Evolutionary conservation across 1,140 invertebrate species (phyloP).

Genomic region (Listronotus oregonensis): DNA sequence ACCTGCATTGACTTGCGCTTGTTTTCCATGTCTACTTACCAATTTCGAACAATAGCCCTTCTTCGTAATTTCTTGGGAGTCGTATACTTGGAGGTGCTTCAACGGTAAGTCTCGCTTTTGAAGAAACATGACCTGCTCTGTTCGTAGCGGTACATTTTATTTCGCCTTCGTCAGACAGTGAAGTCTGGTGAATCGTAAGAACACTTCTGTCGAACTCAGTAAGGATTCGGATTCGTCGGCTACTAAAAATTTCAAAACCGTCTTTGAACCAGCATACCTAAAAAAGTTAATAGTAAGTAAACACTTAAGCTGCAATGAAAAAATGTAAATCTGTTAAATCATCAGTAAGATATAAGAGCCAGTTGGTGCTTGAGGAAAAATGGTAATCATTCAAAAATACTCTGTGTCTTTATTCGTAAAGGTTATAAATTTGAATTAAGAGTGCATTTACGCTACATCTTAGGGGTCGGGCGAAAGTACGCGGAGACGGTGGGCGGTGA

Average conservation of each 20-base stretch:
- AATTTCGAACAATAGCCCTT: conserved; percentile 61
- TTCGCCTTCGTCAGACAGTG: conserved; percentile 81
- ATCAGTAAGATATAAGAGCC: too few relatives aligned
- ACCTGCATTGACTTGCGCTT: too few relatives aligned
- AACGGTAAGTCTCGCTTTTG: conserved; percentile 72
- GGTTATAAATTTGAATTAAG: too few relatives aligned
- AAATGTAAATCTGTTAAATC: neutral
- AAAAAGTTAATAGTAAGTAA: conserved; percentile 3
- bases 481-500: too few relatives aligned
- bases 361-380: too few relatives aligned
- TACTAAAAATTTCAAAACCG: conserved; percentile 83
- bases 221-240: conserved; percentile 74
- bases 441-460: too few relatives aligned
- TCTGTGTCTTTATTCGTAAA: too few relatives aligned
- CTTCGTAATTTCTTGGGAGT: conserved; percentile 81
- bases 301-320: too few relatives aligned
- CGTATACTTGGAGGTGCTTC: conserved; percentile 82
- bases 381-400: too few relatives aligned
- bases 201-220: conserved; percentile 78
- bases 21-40: conserved; percentile 42
- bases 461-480: too few relatives aligned
- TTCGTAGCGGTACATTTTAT: conserved; percentile 89
- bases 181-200: conserved; percentile 80
- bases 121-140: conserved; percentile 76
- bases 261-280: conserved; percentile 91